Base-by-base conservation (phyloP, 2,797 vertebrate genomes). In the Coregonus sp. region DNA sequence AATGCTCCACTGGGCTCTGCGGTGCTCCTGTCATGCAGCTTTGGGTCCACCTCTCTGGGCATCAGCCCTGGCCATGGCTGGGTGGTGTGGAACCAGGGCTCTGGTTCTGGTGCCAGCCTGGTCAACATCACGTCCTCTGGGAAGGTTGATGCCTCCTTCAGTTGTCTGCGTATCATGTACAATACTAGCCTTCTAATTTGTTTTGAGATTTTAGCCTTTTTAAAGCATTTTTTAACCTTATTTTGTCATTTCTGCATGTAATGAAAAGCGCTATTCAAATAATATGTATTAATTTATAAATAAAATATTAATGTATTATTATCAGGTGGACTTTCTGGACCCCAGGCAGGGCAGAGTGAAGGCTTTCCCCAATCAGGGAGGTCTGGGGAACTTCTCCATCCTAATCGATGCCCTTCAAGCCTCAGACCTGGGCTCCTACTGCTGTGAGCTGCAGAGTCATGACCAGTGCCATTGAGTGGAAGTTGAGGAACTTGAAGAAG, bases 311-410 rank as follows among this genome's bases (percentile, higher is more conserved):
- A 63, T 63, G 2, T 63, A 25, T 25, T 59, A 20, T 59, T 86
- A 40, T 35, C 6, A 70, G 68, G 16, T 50, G 9, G 40, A 52
- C 35, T 88, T 88, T 79, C 18, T 25, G 0, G 75, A 78, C 70
- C 78, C 75, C 63, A 81, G 50, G 37, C 54, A 73, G 16, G 84
- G 85, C 18, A 74, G 85, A 71, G 63, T 88, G 63, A 80, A 56
- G 2, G 79, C 74, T 31, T 88, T 83, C 9, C 88, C 88, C 0
- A 59, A 77, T 70, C n/a, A 83, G 6, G 81, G 75, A 15, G 6
- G 5, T 25, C 37, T 5, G 33, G 85, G 88, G 75, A 87, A 89
- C 67, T 88, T 83, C 61, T 85, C 88, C 65, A 84, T 89, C 65
- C 70, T 70, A 14, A 69, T 89, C 31, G 47, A 78, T 33, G 50